Evolutionary conservation across 2,113 vertebrate species (phyloP), one percentile per base, ranked within the genome.

Genomic region (Brienomyrus longianalis): DNA sequence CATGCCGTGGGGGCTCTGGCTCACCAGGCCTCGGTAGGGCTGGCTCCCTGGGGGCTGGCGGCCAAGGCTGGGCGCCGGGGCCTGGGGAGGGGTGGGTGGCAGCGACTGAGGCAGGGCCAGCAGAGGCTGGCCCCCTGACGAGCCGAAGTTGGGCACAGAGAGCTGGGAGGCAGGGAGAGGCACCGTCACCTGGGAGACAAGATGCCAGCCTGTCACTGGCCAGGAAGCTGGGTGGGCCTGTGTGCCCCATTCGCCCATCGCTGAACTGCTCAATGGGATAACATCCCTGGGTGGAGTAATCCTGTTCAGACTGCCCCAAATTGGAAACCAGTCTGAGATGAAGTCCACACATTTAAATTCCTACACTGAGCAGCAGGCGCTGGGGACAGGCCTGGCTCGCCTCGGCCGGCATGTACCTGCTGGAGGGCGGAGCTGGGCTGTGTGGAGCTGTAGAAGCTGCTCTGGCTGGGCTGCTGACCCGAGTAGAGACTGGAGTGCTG

Each of bases 401-500:
- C 2, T n/a, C 7, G 23, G 7, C n/a, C 3, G 23, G 59, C 8
- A 13, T 3, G 96, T 96, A 99, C 98, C 97, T 99, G 98, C 95
- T 99, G 98, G 91, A 99, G 96, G 92, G 97, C 97, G 92, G 96
- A 96, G 87, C 94, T 98, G 54, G 98, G 98, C 92, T 98, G 98
- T 83, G 98, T 97, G 92, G 97, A 98, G 92, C 97, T 99, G 93
- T 99, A 99, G 94, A 98, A 99, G 92, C 96, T 99, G 90, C 96
- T 99, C 94, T 99, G 98, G 45, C 97, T 97, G 91, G 98, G 98
- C 91, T 98, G 98, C 13, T 99, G 98, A 87, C 98, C 97, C 83
- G 98, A 98, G 93, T 98, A 99, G 91, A 99, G 95, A 93, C 97
- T 99, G 88, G 98, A 99, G 95, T 98, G 98, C 94, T 99, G 98